Base-by-base conservation (phyloP, 2,113 vertebrate species). In the Thomomys bottae region DNA sequence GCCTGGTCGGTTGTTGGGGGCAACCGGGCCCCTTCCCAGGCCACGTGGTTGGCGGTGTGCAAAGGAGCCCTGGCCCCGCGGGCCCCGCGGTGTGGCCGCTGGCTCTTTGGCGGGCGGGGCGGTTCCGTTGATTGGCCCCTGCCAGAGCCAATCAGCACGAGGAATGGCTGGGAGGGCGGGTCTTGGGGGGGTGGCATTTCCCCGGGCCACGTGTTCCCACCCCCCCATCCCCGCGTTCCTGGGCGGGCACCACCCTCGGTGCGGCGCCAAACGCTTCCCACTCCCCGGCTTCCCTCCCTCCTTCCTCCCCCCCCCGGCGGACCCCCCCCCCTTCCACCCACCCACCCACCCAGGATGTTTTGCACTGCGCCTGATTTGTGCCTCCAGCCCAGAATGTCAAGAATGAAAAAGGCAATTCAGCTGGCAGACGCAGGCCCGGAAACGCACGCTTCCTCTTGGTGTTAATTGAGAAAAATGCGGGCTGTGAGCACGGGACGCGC, bases 391-490 rank as follows among this genome's bases (percentile, higher is more conserved):
- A 76, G 93, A 87, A 81, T 93, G 85, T 76, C 36, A 87, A 94
- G 91, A 95, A 95, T 89, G 89, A 95, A 54, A 68, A 81, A 78
- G 77, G 28, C 88, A 83, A 14, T 18, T 17, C 94, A 86, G 90
- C 67, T 79, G n/a, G 38, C 86, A 86, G 88, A 84, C 89, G 20
- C 86, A 85, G 94, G 93, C 96, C 49, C 92, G 94, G 95, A 95
- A 96, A 84, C 84, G 12, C 92, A 67, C 64, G 34, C 94, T 96
- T 96, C 94, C 96, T 95, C 87, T 84, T 49, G 18, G 80, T 90
- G 94, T 94, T 96, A 95, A 96, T 96, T 96, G 95, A 96, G 95
- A 95, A 95, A 96, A 95, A 96, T 88, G 85, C 94, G 45, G 91
- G 86, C 92, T 7, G 32, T 42, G 91, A 70, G 92, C 96, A 96